phyloP scores from a whole-genome alignment of 1,140 invertebrate species.

The Pseudomyrmex flavicornis region DNA sequence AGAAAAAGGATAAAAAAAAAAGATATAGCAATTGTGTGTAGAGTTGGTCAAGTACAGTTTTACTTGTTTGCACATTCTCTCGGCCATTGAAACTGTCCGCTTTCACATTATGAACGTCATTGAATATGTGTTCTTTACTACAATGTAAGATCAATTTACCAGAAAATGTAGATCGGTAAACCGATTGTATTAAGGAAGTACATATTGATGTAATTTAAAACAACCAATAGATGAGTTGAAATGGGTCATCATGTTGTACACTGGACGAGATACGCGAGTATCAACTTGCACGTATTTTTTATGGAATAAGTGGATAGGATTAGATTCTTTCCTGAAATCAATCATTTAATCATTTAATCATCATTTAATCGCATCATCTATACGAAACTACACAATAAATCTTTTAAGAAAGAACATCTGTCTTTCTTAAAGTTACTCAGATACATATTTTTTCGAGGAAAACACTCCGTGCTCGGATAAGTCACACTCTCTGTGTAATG shows the following conservation, averaged over 20 bases:
- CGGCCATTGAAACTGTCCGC: not conserved
- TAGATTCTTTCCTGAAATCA: not conserved
- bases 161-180: no score
- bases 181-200: not conserved
- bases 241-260: no score
- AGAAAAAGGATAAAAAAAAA: not conserved
- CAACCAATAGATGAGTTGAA: no score
- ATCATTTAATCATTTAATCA: no score
- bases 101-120: not conserved
- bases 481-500: not conserved
- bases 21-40: not conserved
- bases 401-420: conserved; percentile 8
- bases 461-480: no score
- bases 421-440: not conserved
- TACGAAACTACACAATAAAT: no score
- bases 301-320: not conserved
- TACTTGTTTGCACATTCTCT: not conserved
- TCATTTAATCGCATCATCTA: not conserved
- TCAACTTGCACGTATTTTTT: not conserved
- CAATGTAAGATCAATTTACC: no score
- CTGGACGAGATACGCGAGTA: not conserved
- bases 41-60: no score
- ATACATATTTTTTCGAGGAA: not conserved
- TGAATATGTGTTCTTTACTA: not conserved
- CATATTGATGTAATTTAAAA: not conserved